A percentile compares a stretch with the other conserved stretches of the same genome.
phyloP scores from a whole-genome alignment of 2,888 invertebrate species.

The Tinea semifulvella region DNA sequence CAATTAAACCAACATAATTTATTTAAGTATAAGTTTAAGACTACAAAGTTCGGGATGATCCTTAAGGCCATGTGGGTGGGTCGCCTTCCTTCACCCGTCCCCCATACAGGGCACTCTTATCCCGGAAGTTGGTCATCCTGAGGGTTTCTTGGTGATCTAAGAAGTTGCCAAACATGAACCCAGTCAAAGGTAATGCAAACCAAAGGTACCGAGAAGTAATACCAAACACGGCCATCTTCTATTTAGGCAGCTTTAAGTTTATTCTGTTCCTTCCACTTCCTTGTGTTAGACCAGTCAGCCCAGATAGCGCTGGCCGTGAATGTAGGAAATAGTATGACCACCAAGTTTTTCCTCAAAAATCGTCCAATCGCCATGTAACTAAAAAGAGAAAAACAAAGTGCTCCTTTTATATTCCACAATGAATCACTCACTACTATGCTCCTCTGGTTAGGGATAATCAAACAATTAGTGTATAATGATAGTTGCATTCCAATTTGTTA shows the following conservation, averaged over 20 bases:
- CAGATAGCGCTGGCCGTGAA: slow-evolving; percentile 68
- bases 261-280: slow-evolving; percentile 71
- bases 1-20: no score
- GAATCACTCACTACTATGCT: no score
- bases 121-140: slow-evolving; percentile 76
- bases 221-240: slow-evolving; percentile 63
- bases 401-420: no score
- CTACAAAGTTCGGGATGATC: no score
- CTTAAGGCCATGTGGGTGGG: slow-evolving; percentile 77
- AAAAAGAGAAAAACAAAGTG: no score
- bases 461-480: no score
- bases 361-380: slow-evolving; percentile 53
- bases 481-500: no score
- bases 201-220: slow-evolving; percentile 61
- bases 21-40: no score
- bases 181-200: slow-evolving; percentile 62
- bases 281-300: slow-evolving; percentile 78
- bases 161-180: slow-evolving; percentile 69
- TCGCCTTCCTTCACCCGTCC: slow-evolving; percentile 71
- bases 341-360: slow-evolving; percentile 70
- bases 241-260: slow-evolving; percentile 28
- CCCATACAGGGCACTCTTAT: slow-evolving; percentile 82
- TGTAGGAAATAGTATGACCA: slow-evolving; percentile 74
- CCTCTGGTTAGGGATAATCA: no score
- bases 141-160: slow-evolving; percentile 76